Base-by-base conservation (phyloP, 2,113 vertebrate species). In the Gobiocypris rarus region DNA sequence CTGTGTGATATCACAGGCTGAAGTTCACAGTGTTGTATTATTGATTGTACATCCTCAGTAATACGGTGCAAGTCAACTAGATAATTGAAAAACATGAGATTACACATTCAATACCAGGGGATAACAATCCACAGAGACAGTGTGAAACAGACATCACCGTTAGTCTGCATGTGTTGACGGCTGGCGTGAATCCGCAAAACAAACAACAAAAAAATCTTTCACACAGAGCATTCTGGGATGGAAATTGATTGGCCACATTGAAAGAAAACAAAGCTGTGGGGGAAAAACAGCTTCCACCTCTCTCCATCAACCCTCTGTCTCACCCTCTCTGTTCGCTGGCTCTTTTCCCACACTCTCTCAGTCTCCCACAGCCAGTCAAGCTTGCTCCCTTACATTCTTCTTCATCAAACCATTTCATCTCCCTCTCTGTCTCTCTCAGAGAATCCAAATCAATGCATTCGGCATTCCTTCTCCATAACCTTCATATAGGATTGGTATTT, bases 31-130 rank as follows among this genome's bases (percentile, higher is more conserved):
- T 74, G 79, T 38, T 85, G 48, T 82, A 69, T 11, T 86, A 88
- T 86, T 88, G 87, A 88, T 88, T 79, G 79, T 83, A 81, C 50
- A 85, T 85, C 58, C 77, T 80, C 83, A 88, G 71, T 84, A 82
- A 80, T 86, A 75, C 54, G 38, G 75, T 80, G 85, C 59, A 88
- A 83, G 83, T 86, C 83, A 85, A 86, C 75, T 75, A 85, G 83
- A 85, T 83, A 83, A 85, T 88, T 88, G 85, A 86, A 85, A 88
- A 88, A 80, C 85, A 75, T 83, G 54, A 84, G 63, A 84, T 41
- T 83, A 81, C 75, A 85, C 85, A 83, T 83, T 85, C 84, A 83
- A 77, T 81, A 61, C 85, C 74, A 28, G n/a, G 70, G 69, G 87
- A 89, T 87, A 89, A 83, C 85, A 85, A 84, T 81, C 85, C 79